Evolutionary conservation across 2,888 invertebrate genomes (phyloP).

Genomic region (Nomada goodeniana): DNA sequence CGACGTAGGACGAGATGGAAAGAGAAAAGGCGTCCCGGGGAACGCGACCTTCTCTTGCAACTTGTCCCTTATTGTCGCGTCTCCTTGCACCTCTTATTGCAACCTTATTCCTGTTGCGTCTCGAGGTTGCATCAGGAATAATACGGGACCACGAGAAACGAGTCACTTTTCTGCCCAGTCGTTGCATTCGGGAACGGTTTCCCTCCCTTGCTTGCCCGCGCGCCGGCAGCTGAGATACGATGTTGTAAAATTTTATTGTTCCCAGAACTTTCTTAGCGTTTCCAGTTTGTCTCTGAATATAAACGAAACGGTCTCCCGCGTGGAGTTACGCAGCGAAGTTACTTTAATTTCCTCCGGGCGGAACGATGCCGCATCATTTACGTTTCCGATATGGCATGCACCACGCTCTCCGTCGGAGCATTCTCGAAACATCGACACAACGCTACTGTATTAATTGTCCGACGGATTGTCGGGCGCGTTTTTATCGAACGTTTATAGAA

Average conservation of each 20-base stretch:
- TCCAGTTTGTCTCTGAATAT: constrained; percentile 55
- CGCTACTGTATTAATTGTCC: background rate
- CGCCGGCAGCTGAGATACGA: constrained; percentile 48
- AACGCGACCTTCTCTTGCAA: constrained; percentile 39
- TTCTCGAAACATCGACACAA: no score
- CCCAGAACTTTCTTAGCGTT: constrained; percentile 48
- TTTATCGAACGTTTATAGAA: background rate
- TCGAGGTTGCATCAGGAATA: constrained; percentile 27
- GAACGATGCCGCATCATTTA: background rate
- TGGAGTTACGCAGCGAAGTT: constrained; percentile 27
- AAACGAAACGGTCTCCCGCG: constrained; percentile 45
- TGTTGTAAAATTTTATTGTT: constrained; percentile 57
- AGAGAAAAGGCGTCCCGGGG: background rate
- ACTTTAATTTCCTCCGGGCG: constrained; percentile 48
- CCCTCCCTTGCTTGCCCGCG: constrained; percentile 34
- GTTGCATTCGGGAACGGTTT: constrained; percentile 35
- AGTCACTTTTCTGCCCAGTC: constrained; percentile 36
- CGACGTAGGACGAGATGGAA: background rate
- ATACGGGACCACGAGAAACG: constrained; percentile 6
- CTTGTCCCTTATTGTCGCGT: constrained; percentile 59
- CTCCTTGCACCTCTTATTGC: constrained; percentile 53
- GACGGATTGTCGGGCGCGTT: background rate
- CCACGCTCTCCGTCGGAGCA: no score
- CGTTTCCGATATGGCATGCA: background rate
- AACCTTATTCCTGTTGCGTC: constrained; percentile 20